Base-by-base conservation (phyloP, 2,888 invertebrate species). In the Amphiduros pacificus region DNA sequence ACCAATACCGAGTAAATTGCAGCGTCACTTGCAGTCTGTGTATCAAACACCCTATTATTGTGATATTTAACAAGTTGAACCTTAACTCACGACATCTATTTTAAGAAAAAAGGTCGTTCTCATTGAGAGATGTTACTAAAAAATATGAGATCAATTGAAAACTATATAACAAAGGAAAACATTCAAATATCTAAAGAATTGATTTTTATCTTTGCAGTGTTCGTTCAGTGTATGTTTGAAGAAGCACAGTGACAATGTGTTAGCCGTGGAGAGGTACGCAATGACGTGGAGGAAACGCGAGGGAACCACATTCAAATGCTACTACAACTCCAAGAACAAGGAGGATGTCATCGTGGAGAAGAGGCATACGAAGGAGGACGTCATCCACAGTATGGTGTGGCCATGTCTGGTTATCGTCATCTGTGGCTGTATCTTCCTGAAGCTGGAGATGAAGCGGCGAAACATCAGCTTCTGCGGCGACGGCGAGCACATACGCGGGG, bases 311-410 rank as follows among this genome's bases (percentile, higher is more conserved):
- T 70, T 69, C 55, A 31, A 56, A 5, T 70, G 70, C 36, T 69
- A 62, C 60, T 69, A 67, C 62, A 58, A 67, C 66, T 60, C 60
- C n/a, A 41, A 41, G 0, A 49, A 61, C 36, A 48, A 28, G 5
- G 41, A 48, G 32, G 95, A 95, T 85, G 88, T 94, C 28, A 90
- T 94, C 87, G 89, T 93, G 14, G 91, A 93, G 71, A 95, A 95
- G 82, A 91, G 90, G 78, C 93, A 94, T 80, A 66, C 58, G 27
- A 60, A 55, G 48, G 40, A 58, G 17, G 61, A 68, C 55, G 69
- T 71, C 53, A 65, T 71, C 26, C 67, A 71, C 55, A 54, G 65
- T 54, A 71, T 71, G 71, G 58, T 71, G 28, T 71, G 71, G 71
- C 71, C 71, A 5, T 68, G 67, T 31, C 36, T 68, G 44, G 52